These are phyloP conservation scores for Sebastes cheni DNA, from an alignment of 2,797 vertebrate genomes.

Conservation along the genomic window DNA sequence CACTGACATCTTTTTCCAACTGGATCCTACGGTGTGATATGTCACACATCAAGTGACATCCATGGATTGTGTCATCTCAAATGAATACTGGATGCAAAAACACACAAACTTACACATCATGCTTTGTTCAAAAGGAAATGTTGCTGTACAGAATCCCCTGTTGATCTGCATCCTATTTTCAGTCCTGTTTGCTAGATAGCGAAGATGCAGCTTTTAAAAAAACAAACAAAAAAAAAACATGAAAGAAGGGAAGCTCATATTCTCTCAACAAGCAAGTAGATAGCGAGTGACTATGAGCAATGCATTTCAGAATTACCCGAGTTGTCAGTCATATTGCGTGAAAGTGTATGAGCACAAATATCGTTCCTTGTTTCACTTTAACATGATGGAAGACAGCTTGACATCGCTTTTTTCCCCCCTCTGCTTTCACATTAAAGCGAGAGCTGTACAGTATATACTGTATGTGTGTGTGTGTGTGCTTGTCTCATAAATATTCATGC, in stretches of 20 bases:
- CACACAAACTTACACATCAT: not conserved
- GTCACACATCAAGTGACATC: slow-evolving; percentile 51
- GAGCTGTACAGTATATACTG: not conserved
- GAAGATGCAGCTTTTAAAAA: not conserved
- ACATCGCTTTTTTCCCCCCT: not conserved
- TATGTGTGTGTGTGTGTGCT: slow-evolving; percentile 1
- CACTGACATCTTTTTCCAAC: slow-evolving; percentile 1
- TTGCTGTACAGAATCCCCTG: slow-evolving; percentile 8
- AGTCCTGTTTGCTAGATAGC: slow-evolving; percentile 2
- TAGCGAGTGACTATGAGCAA: slow-evolving; percentile 15
- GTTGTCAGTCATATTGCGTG: slow-evolving; percentile 24
- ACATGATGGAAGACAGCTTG: slow-evolving; percentile 26
- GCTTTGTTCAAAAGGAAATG: slow-evolving; percentile 7
- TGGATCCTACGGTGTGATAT: slow-evolving; percentile 51
- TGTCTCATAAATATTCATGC: slow-evolving; percentile 64
- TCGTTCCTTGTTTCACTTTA: slow-evolving; percentile 32
- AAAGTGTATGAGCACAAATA: not conserved
- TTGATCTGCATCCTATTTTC: slow-evolving; percentile 39
- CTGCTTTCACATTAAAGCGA: not conserved
- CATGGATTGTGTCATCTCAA: slow-evolving; percentile 8
- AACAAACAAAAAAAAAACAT: slow-evolving; percentile 5
- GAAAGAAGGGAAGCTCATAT: slow-evolving; percentile 8
- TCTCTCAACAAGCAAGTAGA: slow-evolving; percentile 21
- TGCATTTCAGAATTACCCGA: slow-evolving; percentile 25
- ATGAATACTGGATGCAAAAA: slow-evolving; percentile 21